These are phyloP conservation scores for Protula sp. DNA, from an alignment of 2,888 invertebrate genomes.

Conservation along the genomic window DNA sequence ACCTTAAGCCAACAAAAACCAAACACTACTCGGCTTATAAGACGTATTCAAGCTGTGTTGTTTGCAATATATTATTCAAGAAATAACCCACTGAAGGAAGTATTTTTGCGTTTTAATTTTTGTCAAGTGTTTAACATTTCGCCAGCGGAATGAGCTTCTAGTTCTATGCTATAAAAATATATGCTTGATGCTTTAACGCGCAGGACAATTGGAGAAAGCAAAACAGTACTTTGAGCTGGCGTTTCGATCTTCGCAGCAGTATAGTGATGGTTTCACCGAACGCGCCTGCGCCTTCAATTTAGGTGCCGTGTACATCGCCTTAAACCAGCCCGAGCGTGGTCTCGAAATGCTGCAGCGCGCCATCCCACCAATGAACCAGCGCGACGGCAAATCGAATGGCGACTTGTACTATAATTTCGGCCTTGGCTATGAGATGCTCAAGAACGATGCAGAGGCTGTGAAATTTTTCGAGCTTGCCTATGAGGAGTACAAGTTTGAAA, in stretches of 20 bases:
- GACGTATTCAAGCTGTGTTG: too few species aligned
- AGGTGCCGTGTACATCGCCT: constrained; percentile 37
- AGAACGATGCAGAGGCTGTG: constrained; percentile 26
- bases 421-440: constrained; percentile 33
- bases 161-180: too few species aligned
- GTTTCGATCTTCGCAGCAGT: constrained; percentile 20
- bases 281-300: constrained; percentile 43
- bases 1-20: too few species aligned
- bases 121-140: too few species aligned
- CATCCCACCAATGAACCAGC: constrained; percentile 25
- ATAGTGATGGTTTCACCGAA: constrained; percentile 28
- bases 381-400: constrained; percentile 33
- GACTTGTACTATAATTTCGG: constrained; percentile 45
- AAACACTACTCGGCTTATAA: too few species aligned
- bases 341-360: constrained; percentile 28
- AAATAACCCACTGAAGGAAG: too few species aligned
- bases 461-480: constrained; percentile 31
- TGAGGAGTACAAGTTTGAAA: constrained; percentile 26
- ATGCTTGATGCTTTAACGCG: too few species aligned
- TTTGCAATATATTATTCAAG: too few species aligned
- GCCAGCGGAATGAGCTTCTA: too few species aligned
- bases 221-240: constrained; percentile 15
- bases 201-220: constrained; percentile 9
- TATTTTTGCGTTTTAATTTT: too few species aligned
- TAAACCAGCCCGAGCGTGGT: constrained; percentile 28